phyloP scores from a whole-genome alignment of 2,888 invertebrate genomes.

The Lapara coniferarum region DNA sequence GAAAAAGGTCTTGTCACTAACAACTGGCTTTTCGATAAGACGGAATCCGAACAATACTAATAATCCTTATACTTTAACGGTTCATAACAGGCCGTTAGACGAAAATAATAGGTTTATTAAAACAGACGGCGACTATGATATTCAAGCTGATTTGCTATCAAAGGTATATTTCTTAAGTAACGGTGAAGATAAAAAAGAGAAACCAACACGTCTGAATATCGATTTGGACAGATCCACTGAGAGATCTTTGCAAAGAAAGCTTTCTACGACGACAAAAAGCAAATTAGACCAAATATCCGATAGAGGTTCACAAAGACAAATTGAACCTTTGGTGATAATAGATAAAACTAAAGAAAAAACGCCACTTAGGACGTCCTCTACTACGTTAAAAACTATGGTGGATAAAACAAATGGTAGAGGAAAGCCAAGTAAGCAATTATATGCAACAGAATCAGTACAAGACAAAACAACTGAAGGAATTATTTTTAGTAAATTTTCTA shows the following conservation, averaged over 20 bases:
- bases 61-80: conserved; percentile 75
- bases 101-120: conserved; percentile 50
- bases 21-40: conserved; percentile 79
- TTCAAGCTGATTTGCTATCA: conserved; percentile 20
- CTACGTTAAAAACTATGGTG: neutral
- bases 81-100: conserved; percentile 68
- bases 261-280: neutral
- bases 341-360: neutral
- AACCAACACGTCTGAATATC: conserved; percentile 33
- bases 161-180: conserved; percentile 53
- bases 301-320: neutral
- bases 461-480: conserved; percentile 32
- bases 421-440: neutral
- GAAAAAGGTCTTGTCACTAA: conserved; percentile 71
- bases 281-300: neutral
- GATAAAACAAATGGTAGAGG: neutral
- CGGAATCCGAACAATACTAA: conserved; percentile 69
- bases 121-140: conserved; percentile 4
- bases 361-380: neutral
- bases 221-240: neutral
- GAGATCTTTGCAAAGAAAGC: neutral
- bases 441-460: conserved; percentile 32
- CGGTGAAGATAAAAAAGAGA: conserved; percentile 50
- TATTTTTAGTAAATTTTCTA: conserved; percentile 16
- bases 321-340: neutral